Evolutionary conservation across 2,113 vertebrate species (phyloP), one percentile per base, ranked within the genome.

Genomic region (Nothocercus nigrocapillus): DNA sequence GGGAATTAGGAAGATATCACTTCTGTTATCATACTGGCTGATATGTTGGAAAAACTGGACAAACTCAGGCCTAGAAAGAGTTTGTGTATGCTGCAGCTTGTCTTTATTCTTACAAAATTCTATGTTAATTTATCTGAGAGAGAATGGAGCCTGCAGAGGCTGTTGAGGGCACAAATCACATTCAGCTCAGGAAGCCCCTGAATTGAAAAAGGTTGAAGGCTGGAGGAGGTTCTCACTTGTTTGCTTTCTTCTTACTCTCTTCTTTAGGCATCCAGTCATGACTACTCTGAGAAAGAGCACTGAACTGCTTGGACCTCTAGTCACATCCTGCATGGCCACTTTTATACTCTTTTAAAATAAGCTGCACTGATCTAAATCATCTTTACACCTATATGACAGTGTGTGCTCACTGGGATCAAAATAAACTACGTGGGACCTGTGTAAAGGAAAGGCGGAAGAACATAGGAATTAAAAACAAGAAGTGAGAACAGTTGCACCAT

Each of bases 391-490:
- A 7, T 47, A 27, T 81, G 85, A 81, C 61, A 93, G 85, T 78
- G 53, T 93, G 79, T 96, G 75, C 64, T 89, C 91, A 75, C 44
- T n/a, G 68, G 73, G 45, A 94, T 84, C 89, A 74, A 96, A 96
- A 95, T 94, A 94, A 93, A 96, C 53, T 78, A 86, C 0, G 82
- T 92, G 90, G 90, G 90, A 94, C 93, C 75, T 1, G 9, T 64
- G 72, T 56, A 89, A 93, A 85, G 75, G 82, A 85, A 85, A 85
- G 75, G 42, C 79, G 91, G 89, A 90, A 17, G 58, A 77, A 88
- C 86, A 53, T 15, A 88, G 56, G 61, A 90, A 78, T 80, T 74
- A 91, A 82, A 93, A 94, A 81, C 16, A 63, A 94, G 91, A 92
- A 90, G 61, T 38, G 54, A 63, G 59, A 92, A 36, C 38, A 77